These are phyloP conservation scores for Odobenus rosmarus DNA, from an alignment of 2,113 vertebrate species.

Conservation along the genomic window DNA sequence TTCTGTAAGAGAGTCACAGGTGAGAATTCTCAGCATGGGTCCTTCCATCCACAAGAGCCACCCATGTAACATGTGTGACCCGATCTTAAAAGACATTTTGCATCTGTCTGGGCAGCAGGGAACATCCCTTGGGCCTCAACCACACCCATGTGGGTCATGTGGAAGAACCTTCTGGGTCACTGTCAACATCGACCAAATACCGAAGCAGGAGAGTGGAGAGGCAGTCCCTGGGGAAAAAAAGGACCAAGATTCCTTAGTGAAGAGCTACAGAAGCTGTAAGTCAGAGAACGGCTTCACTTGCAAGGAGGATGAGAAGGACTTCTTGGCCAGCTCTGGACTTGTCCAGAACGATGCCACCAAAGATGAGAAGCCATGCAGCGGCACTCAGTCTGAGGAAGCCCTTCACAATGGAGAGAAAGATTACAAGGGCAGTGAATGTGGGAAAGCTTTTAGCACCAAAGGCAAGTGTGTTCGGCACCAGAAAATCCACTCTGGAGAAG, in stretches of 20 bases:
- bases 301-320: neutral
- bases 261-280: accelerated
- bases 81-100: neutral
- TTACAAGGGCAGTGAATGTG: neutral
- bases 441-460: neutral
- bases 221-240: neutral
- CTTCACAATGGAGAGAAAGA: neutral
- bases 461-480: neutral
- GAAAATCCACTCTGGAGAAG: neutral
- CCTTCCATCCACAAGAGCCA: neutral
- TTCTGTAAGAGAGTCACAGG: neutral
- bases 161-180: neutral
- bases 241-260: neutral
- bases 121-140: neutral
- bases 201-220: neutral
- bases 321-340: neutral
- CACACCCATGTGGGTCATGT: neutral
- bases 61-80: neutral
- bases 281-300: neutral
- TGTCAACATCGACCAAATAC: neutral
- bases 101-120: neutral
- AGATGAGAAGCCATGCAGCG: accelerated
- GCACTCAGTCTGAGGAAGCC: too few relatives aligned
- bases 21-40: neutral
- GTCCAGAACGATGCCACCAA: neutral